These are phyloP conservation scores for Pyrocephalus nanus DNA, from an alignment of 2,797 vertebrate genomes.

Conservation along the genomic window DNA sequence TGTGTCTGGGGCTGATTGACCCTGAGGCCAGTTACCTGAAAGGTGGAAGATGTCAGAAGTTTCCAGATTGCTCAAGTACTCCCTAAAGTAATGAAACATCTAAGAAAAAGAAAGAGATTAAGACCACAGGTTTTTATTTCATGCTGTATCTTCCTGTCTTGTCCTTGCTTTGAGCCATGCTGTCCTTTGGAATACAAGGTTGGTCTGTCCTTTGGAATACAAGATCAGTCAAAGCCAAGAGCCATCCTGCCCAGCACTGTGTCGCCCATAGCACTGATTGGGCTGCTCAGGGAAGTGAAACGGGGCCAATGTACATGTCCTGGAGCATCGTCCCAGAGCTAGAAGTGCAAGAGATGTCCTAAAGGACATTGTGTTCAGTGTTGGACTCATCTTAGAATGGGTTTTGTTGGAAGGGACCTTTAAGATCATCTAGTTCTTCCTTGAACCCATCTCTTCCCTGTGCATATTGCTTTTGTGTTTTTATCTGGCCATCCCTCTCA, in stretches of 20 bases:
- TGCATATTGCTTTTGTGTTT: not conserved
- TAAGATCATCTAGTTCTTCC: not conserved
- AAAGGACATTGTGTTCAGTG: not conserved
- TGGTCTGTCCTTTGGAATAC: not conserved
- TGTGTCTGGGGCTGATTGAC: not conserved
- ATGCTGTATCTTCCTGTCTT: not conserved
- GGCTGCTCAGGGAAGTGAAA: not conserved
- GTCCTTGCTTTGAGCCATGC: not conserved
- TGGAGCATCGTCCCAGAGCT: not conserved
- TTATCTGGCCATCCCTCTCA: not conserved
- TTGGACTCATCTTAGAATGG: not conserved
- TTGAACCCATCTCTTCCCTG: not conserved
- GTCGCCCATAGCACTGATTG: not conserved
- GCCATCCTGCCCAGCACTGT: rapidly evolving
- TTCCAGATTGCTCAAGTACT: not conserved
- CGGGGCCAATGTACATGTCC: rapidly evolving
- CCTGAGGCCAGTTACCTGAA: not conserved
- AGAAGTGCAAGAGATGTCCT: not conserved
- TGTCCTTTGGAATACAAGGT: not conserved
- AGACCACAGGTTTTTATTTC: not conserved
- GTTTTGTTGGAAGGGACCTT: not conserved
- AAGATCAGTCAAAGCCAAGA: not conserved
- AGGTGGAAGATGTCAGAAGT: not conserved
- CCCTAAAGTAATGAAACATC: not conserved
- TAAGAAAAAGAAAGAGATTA: not conserved